Base-by-base conservation (phyloP, 2,888 invertebrate species). In the Zygaena filipendulae region DNA sequence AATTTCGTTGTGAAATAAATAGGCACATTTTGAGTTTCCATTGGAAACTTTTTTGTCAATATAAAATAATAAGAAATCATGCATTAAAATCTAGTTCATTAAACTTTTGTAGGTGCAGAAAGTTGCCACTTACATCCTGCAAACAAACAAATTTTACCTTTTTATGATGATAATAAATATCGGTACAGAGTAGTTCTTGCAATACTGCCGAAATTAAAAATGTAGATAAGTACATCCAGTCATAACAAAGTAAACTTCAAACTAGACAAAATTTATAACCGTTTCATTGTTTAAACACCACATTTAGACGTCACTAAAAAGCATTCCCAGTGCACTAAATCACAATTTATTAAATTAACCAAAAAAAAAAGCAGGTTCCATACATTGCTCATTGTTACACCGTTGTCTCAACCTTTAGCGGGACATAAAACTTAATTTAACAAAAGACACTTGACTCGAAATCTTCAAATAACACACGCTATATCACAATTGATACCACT, bases 241-340 rank as follows among this genome's bases (percentile, higher is more conserved):
- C 4, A 16, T 6, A 4, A 16, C 16, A 16, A 16, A 16, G 7
- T 16, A 16, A 16, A 16, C 4, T 16, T 16, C 7, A 16, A 16
- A 4, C 4, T 6, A 16, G 16, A 28, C 19, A 25, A 45, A 50
- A 67, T 67, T 64, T 64, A 69, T 47, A 40, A 52, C 47, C 56
- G 42, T 45, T 35, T 49, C 57, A 66, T 69, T 72, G 66, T 69
- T 48, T 66, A 64, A 48, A 38, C 34, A 49, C 42, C 42, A 45
- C 55, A 59, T 58, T 53, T 58, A 57, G 52, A 58, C 42, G 57
- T 68, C 62, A 67, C 56, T 56, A 56, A 51, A 59, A 53, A 51
- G 45, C 49, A 64, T 71, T 70, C 70, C 69, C 72, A 72, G 57
- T 62, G 53, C 56, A 59, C 52, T 75, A 72, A 74, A 75, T 75